Percentiles rank a stretch among this genome's conserved stretches.
These are phyloP conservation scores for Alethe diademata DNA, from an alignment of 2,113 vertebrate species.

Conservation along the genomic window DNA sequence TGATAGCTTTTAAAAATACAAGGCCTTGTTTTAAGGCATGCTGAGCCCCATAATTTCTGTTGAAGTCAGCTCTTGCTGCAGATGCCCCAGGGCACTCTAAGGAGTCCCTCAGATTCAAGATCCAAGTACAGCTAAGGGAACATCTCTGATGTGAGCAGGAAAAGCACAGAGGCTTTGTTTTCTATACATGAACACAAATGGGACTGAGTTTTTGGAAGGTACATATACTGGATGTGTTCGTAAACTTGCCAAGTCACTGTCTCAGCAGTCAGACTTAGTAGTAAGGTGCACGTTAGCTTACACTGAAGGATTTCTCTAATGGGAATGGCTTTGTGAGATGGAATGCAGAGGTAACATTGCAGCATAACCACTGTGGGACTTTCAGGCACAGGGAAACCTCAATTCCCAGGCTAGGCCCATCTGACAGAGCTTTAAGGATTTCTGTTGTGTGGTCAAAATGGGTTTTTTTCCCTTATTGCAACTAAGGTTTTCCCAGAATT, in stretches of 20 bases:
- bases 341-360: neutral
- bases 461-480: neutral
- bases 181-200: neutral
- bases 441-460: neutral
- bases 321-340: neutral
- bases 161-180: neutral
- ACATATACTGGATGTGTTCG: neutral
- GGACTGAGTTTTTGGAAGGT: neutral
- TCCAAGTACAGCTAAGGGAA: neutral
- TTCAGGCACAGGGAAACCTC: neutral
- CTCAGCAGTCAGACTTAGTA: neutral
- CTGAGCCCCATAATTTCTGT: neutral
- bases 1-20: constrained; percentile 20
- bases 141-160: neutral
- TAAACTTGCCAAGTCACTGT: neutral
- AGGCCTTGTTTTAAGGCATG: neutral
- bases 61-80: neutral
- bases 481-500: neutral
- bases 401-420: neutral
- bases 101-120: neutral
- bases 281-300: neutral
- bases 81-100: neutral
- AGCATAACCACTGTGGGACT: neutral
- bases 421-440: neutral
- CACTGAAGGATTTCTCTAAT: neutral